Evolutionary conservation across 2,113 vertebrate genomes (phyloP), one percentile per base, ranked within the genome.

Genomic region (Cyanistes caeruleus): DNA sequence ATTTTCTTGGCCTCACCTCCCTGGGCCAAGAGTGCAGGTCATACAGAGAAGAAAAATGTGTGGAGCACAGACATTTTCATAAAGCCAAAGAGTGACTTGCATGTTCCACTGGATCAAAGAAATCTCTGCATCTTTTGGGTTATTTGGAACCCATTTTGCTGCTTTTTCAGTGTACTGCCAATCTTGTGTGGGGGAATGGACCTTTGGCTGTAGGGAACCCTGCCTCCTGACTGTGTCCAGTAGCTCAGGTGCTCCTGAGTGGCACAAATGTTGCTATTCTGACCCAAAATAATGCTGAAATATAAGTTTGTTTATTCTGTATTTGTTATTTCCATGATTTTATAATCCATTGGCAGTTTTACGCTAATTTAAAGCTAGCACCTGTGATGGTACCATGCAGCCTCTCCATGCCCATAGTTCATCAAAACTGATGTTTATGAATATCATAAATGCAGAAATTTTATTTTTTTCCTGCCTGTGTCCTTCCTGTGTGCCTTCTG

Each of bases 221-320:
- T 75, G 24, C 13, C 7, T 76, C n/a, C 12, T 76, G 58, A 25
- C 28, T 51, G 25, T 9, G 6, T 31, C 20, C n/a, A 37, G 16
- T 2, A 89, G 21, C 53, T 64, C 73, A 37, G 44, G 6, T 46
- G 15, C 19, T 80, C 52, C 48, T 24, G 58, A 63, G 19, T 30
- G 5, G 3, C 30, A 49, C 25, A 18, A 10, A 49, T 8, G 8
- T 7, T 44, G 46, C 27, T 67, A 5, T 70, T 86, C 31, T 75
- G 30, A 79, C 12, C 11, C 48, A 58, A 15, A 84, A 48, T 15
- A 25, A 9, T 49, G 81, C 44, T 7, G 43, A 79, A 79, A 37
- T 37, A 31, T 1, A 23, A 1, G 4, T 44, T n/a, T 46, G 0
- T 41, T 60, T 59, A 41, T 58, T 33, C 33, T 3, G 4, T 44